A percentile compares a stretch with the other conserved stretches of the same genome.
Evolutionary conservation across 1,140 invertebrate species (phyloP).

Genomic region (Eubasilissa regina): DNA sequence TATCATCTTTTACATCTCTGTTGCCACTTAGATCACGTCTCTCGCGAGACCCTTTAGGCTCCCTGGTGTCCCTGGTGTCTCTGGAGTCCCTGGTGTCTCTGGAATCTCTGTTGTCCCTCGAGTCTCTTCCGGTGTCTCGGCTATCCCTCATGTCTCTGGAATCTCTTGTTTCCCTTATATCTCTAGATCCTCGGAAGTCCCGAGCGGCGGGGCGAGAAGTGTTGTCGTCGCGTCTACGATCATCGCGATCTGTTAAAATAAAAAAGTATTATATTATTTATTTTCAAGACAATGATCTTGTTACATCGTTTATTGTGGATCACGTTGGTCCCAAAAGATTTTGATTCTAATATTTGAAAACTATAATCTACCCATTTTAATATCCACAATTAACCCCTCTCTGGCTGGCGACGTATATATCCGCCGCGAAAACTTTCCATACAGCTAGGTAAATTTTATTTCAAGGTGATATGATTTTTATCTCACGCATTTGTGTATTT

Average conservation of each 20-base stretch:
- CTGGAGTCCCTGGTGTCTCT: slow-evolving; percentile 31
- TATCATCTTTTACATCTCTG: slow-evolving; percentile 48
- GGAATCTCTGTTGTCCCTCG: slow-evolving; percentile 44
- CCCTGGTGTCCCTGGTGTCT: slow-evolving; percentile 60
- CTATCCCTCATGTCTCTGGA: slow-evolving; percentile 42
- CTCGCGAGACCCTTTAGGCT: slow-evolving; percentile 57
- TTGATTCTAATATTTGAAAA: too few species aligned
- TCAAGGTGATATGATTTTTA: too few species aligned
- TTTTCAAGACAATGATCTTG: neutral
- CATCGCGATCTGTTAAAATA: slow-evolving; percentile 23
- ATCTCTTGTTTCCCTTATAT: slow-evolving; percentile 37
- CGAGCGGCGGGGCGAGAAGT: neutral
- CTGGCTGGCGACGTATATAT: too few species aligned
- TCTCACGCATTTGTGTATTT: too few species aligned
- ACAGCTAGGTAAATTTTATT: too few species aligned
- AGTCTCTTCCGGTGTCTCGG: slow-evolving; percentile 16
- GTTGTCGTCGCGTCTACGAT: slow-evolving; percentile 41
- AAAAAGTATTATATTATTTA: neutral
- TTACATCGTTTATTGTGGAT: too few species aligned
- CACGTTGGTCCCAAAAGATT: too few species aligned
- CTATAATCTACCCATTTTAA: too few species aligned
- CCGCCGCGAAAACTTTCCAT: too few species aligned
- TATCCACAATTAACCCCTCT: too few species aligned
- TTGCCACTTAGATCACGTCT: slow-evolving; percentile 59
- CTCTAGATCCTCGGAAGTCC: slow-evolving; percentile 42